Evolutionary conservation across 2,113 vertebrate genomes (phyloP), one percentile per base, ranked within the genome.

Genomic region (Oryzias celebensis): DNA sequence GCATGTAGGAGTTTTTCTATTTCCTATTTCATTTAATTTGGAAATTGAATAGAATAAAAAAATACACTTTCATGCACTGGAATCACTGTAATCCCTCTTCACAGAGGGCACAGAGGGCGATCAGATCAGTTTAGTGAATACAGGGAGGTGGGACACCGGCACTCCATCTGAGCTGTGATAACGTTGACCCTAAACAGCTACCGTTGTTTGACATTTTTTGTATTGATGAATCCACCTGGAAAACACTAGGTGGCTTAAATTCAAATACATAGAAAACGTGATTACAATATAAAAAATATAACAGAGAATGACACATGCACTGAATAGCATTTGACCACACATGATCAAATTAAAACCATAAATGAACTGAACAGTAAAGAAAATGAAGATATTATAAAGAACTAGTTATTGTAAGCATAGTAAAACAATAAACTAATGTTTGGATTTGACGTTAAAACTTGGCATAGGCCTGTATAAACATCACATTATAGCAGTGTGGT

Each of bases 141-240:
- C 52, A 74, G 53, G 67, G 64, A 82, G 83, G 66, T 71, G 75
- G 76, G 78, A 55, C 80, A 86, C 55, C 52, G 60, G 62, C 57
- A 54, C 78, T 78, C 53, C 58, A 64, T 70, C 81, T 71, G 83
- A 70, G 56, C 70, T 84, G 77, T 63, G 75, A 61, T 75, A 82
- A 78, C 77, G 84, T 84, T 67, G 77, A 52, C 65, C 83, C 82
- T 76, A 68, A 79, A 71, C 67, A 54, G 65, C 82, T 85, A 72
- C 49, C 72, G 65, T 28, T 28, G 10, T 36, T 12, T 10, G 3
- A 36, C 6, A 2, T 16, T 46, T 58, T 59, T 64, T 54, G 36
- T 58, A 42, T 54, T 57, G 49, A 51, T 17, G 43, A 55, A 44
- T 41, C 43, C 0, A 1, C 49, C 51, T 24, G 42, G 24, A 50